A percentile compares a stretch with the other conserved stretches of the same genome.
phyloP scores from a whole-genome alignment of 2,113 vertebrate genomes.

The Artemisiospiza belli region DNA sequence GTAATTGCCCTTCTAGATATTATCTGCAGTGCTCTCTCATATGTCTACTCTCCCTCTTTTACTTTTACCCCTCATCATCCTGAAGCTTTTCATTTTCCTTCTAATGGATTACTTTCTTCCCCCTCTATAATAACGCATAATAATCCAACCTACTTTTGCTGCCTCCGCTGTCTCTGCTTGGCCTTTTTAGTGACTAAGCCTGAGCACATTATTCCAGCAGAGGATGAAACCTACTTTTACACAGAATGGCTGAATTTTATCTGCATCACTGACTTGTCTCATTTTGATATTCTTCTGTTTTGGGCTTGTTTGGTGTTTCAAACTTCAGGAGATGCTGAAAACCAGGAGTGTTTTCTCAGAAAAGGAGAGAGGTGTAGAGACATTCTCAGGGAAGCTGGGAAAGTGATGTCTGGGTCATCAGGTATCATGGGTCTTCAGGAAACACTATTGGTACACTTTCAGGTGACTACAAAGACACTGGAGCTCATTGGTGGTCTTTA shows the following conservation, averaged over 20 bases:
- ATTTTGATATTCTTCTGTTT: not conserved
- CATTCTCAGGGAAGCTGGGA: not conserved
- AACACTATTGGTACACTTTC: not conserved
- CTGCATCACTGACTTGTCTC: not conserved
- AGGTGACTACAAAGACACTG: not conserved
- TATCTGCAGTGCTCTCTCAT: not conserved
- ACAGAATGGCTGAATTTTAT: not conserved
- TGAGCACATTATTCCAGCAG: not conserved
- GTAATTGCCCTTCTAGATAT: constrained; percentile 48
- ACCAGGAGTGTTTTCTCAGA: not conserved
- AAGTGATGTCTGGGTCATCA: not conserved
- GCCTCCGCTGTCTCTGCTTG: not conserved
- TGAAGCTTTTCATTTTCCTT: constrained; percentile 31
- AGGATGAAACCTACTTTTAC: constrained; percentile 14
- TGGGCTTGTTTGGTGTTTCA: not conserved
- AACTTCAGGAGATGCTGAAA: not conserved
- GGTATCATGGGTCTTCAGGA: not conserved
- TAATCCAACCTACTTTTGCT: constrained; percentile 13
- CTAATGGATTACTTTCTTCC: constrained; percentile 33
- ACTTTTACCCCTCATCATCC: constrained; percentile 25
- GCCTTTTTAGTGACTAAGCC: constrained; percentile 28
- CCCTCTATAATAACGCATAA: not conserved
- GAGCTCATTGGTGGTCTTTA: not conserved
- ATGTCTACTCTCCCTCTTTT: not conserved
- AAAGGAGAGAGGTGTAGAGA: not conserved